These are phyloP conservation scores for Ceraclea dissimilis DNA, from an alignment of 2,888 invertebrate species.

Conservation along the genomic window DNA sequence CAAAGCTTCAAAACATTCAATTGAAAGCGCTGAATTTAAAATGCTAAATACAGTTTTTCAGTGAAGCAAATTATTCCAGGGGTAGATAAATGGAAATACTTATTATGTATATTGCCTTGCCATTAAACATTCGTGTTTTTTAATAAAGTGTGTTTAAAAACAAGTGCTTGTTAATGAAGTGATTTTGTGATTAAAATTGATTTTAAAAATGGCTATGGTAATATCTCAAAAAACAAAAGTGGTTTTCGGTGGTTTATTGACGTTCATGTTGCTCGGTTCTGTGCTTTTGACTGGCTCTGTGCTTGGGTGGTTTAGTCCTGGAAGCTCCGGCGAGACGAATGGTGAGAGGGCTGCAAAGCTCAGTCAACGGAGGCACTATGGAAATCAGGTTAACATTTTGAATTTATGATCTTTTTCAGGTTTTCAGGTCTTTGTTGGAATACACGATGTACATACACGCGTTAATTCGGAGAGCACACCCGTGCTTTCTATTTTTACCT, in stretches of 20 bases:
- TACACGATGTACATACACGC: neutral
- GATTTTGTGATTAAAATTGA: neutral
- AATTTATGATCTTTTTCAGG: neutral
- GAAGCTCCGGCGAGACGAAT: conserved; percentile 28
- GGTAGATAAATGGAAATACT: too few relatives aligned
- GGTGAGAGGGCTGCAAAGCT: conserved; percentile 25
- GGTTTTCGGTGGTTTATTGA: conserved; percentile 52
- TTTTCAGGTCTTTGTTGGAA: neutral
- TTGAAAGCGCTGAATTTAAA: too few relatives aligned
- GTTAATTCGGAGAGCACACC: neutral
- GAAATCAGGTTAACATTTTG: conserved; percentile 19
- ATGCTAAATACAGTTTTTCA: too few relatives aligned
- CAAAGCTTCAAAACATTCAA: too few relatives aligned
- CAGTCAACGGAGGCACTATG: conserved; percentile 25
- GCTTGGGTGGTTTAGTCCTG: conserved; percentile 55
- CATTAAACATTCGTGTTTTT: too few relatives aligned
- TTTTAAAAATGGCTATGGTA: conserved; percentile 53
- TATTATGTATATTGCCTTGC: too few relatives aligned
- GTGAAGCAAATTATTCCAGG: too few relatives aligned
- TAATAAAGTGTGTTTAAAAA: too few relatives aligned
- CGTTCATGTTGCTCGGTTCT: conserved; percentile 48
- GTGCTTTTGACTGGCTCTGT: conserved; percentile 51
- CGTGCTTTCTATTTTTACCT: too few relatives aligned
- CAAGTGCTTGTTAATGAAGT: too few relatives aligned
- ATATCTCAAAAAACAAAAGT: conserved; percentile 55